phyloP scores from a whole-genome alignment of 1,140 invertebrate genomes.

The Cyclina sinensis region DNA sequence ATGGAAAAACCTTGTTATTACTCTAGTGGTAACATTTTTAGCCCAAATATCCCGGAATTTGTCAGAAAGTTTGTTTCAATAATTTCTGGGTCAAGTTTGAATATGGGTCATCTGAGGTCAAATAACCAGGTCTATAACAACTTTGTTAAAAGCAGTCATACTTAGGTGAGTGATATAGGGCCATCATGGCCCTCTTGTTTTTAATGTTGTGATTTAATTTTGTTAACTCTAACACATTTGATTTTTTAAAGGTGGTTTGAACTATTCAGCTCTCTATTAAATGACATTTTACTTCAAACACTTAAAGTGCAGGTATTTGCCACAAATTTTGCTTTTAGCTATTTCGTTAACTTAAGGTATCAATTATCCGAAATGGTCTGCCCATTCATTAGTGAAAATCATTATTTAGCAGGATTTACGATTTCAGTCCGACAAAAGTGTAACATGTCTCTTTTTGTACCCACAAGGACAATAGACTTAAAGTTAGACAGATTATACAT shows the following conservation, averaged over 20 bases:
- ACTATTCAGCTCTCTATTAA: neutral
- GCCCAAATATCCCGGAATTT: too few relatives aligned
- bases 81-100: too few relatives aligned
- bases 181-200: too few relatives aligned
- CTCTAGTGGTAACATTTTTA: too few relatives aligned
- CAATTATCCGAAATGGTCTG: conserved; percentile 24
- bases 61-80: too few relatives aligned
- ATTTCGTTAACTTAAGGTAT: conserved; percentile 31
- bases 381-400: conserved; percentile 41
- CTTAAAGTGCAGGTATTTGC: conserved; percentile 6
- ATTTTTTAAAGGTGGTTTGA: neutral
- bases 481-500: conserved; percentile 56
- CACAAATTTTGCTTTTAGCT: neutral
- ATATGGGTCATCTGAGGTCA: too few relatives aligned
- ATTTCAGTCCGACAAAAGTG: neutral
- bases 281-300: neutral
- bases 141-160: too few relatives aligned
- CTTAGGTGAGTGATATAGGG: too few relatives aligned
- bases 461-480: conserved; percentile 33
- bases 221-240: neutral
- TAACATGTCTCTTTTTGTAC: conserved; percentile 54
- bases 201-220: too few relatives aligned
- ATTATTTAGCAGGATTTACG: conserved; percentile 50
- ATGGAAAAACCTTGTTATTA: too few relatives aligned
- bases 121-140: too few relatives aligned